A percentile compares a stretch with the other conserved stretches of the same genome.
phyloP scores from a whole-genome alignment of 2,113 vertebrate genomes.

The Lampris megalopsis region DNA sequence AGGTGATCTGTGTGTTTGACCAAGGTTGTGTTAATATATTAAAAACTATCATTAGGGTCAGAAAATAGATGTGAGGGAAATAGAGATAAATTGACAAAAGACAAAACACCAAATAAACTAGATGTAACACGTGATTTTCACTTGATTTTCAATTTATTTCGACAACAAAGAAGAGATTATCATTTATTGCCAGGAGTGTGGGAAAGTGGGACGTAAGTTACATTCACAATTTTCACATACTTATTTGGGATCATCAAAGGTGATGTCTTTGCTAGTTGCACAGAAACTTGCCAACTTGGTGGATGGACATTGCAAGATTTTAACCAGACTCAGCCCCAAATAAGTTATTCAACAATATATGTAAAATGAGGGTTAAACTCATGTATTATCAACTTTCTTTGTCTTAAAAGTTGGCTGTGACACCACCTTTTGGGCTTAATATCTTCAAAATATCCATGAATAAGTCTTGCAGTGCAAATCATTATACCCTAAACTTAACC shows the following conservation, averaged over 20 bases:
- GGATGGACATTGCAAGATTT: background rate
- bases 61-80: too few relatives aligned
- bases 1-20: too few relatives aligned
- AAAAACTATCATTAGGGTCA: too few relatives aligned
- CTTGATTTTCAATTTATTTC: conserved; percentile 38
- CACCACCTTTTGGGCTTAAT: conserved; percentile 6
- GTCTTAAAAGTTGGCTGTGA: conserved; percentile 1
- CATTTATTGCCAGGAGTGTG: conserved; percentile 24
- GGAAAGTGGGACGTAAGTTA: conserved; percentile 13
- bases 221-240: conserved; percentile 36
- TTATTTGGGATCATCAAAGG: conserved; percentile 17
- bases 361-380: too few relatives aligned
- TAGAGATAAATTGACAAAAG: background rate
- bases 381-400: too few relatives aligned
- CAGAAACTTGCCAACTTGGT: background rate
- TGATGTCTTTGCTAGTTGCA: background rate
- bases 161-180: conserved; percentile 34
- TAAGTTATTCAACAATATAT: background rate
- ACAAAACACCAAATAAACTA: conserved; percentile 24
- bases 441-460: background rate
- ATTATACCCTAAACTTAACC: conserved; percentile 14
- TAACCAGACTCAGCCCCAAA: background rate
- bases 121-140: conserved; percentile 12
- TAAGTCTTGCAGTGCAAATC: conserved; percentile 2
- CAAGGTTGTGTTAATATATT: too few relatives aligned